Base-by-base conservation (phyloP, 2,113 vertebrate species). In the Theristicus caerulescens region DNA sequence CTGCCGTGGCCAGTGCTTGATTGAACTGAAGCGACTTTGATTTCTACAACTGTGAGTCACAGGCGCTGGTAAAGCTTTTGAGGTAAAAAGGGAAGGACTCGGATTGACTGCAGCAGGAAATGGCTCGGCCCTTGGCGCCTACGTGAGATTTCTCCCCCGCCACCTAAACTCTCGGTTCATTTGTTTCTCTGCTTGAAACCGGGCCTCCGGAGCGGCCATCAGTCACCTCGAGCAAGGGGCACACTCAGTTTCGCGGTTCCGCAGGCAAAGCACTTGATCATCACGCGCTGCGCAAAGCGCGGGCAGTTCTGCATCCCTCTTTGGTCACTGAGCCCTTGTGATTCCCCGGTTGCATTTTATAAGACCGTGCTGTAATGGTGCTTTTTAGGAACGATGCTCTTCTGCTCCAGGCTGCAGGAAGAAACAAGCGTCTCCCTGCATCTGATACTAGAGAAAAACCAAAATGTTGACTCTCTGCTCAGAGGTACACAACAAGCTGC, bases 281-380 rank as follows among this genome's bases (percentile, higher is more conserved):
- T 8, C 40, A 7, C 7, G 0, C 3, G 0, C 40, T 5, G 25
- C 0, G 1, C 42, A 42, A 27, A 17, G 64, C 31, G 0, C 1
- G 2, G 31, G 36, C 42, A 13, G 21, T 13, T 40, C 44, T 20
- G 42, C 46, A 4, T 36, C 58, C 65, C 46, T 46, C 49, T 10
- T 5, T 5, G 24, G 44, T 22, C 65, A 9, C 61, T 10, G 32
- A 77, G 36, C 57, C 47, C 36, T 10, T 66, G 49, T 13, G 36
- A 46, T 85, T 93, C 81, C 46, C 22, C 55, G 3, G 52, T 38
- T 9, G 29, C 22, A 16, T 71, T 64, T 88, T 64, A 29, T 55
- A 87, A 84, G 38, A 36, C 54, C 44, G 16, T 62, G 38, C 76
- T 51, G 78, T 78, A 82, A 71, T 11, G 3, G 16, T 47, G 86